Base-by-base conservation (phyloP, 2,113 vertebrate species). In the Callopanchax toddi region DNA sequence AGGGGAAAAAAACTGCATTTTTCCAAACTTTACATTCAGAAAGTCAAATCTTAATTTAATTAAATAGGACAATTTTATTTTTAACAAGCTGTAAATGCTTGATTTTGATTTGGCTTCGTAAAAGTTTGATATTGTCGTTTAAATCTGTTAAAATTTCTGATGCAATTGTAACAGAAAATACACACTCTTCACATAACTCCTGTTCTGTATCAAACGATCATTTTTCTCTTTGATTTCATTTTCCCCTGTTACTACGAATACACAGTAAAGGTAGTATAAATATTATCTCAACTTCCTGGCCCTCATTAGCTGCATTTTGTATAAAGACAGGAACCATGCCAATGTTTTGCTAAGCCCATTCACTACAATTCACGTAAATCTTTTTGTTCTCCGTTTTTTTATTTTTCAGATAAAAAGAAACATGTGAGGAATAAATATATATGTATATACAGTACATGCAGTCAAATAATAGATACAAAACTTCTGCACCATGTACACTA, bases 341-440 rank as follows among this genome's bases (percentile, higher is more conserved):
- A 86, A 50, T 78, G 79, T 75, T 84, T 78, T 64, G 56, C 72
- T 73, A 57, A 79, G 70, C 83, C 81, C 76, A 82, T 82, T 81
- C 71, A 89, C 68, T 86, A 87, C 75, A 85, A 80, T 58, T 74
- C 85, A 87, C 78, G 21, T 87, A 44, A 61, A 72, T 76, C 42
- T 68, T 76, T 87, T 82, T 55, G 15, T 36, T 70, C 74, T 70
- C 74, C 18, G 26, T 55, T 65, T 61, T 71, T 84, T 73, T 76
- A 77, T 82, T 80, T 79, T 74, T 67, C 63, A 71, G 44, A 77
- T 61, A 36, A 50, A 74, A 68, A 65, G 45, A 77, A 78, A 85
- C 59, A 81, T 74, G 21, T 49, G 36, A 34, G 29, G 53, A 71
- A 56, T 51, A 72, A 48, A 34, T 50, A 65, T 57, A 45, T 43